A percentile compares a stretch with the other conserved stretches of the same genome.
These are phyloP conservation scores for Phainopepla nitens DNA, from an alignment of 2,113 vertebrate genomes.

Conservation along the genomic window DNA sequence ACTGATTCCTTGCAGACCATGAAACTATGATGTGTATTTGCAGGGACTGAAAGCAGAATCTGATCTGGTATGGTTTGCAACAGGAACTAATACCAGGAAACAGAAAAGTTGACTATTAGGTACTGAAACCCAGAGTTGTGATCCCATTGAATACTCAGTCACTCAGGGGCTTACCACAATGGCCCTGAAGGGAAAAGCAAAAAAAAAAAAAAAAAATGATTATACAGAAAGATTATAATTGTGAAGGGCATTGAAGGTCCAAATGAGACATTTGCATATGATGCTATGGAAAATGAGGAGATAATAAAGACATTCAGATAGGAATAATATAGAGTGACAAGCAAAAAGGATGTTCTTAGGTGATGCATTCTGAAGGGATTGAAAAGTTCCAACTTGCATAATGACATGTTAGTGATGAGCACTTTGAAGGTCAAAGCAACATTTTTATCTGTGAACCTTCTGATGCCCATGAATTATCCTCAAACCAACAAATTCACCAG, in stretches of 20 bases:
- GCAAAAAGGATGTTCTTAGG: constrained; percentile 31
- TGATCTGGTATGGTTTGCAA: background rate
- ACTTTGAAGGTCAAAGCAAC: constrained; percentile 36
- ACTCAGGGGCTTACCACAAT: background rate
- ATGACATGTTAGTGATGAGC: constrained; percentile 5
- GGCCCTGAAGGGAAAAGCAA: background rate
- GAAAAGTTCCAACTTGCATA: constrained; percentile 33
- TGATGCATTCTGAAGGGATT: constrained; percentile 32
- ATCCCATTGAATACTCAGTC: background rate
- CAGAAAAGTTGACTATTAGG: background rate
- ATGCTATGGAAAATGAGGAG: constrained; percentile 13
- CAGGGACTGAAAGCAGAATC: background rate
- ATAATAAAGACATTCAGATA: constrained; percentile 43
- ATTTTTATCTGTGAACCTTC: constrained; percentile 32
- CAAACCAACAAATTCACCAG: background rate
- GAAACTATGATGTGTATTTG: background rate
- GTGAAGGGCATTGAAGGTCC: background rate
- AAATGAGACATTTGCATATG: constrained; percentile 8
- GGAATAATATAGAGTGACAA: constrained; percentile 41
- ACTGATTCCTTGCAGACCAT: background rate
- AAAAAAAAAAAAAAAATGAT: background rate
- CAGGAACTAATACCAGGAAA: background rate
- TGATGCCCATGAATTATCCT: background rate
- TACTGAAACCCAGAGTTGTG: background rate
- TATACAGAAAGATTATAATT: constrained; percentile 7